Conservation (phyloP, 35 echinoderm and acorn worm genomes). For the Lytechinus pictus region DNA sequence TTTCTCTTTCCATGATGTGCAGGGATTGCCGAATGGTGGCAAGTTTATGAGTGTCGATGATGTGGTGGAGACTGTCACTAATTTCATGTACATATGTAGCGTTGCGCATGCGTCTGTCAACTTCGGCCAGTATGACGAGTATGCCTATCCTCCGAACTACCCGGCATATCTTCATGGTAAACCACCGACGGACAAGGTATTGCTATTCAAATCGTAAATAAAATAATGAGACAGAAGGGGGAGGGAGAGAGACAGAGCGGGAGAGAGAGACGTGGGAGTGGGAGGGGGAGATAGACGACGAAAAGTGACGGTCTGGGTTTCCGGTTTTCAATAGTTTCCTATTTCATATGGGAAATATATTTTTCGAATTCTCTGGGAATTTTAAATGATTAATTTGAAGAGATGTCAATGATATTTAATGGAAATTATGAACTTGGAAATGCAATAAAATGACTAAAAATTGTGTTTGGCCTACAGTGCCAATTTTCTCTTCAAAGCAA, state of each 20-base stretch:
- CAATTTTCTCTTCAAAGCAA: too few relatives aligned
- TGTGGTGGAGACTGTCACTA: slow-evolving; percentile 59
- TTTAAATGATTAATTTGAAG: too few relatives aligned
- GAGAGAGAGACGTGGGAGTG: too few relatives aligned
- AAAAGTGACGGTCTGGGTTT: too few relatives aligned
- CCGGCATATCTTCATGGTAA: slow-evolving; percentile 60
- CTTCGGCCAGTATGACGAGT: slow-evolving; percentile 87
- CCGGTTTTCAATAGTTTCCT: too few relatives aligned
- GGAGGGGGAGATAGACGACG: too few relatives aligned
- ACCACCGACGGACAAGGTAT: slow-evolving; percentile 75
- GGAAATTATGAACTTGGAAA: too few relatives aligned
- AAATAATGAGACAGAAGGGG: not conserved
- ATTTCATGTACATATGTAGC: slow-evolving; percentile 80
- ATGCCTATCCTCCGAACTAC: slow-evolving; percentile 80
- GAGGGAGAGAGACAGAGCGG: not conserved
- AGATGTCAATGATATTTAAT: too few relatives aligned
- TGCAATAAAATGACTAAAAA: too few relatives aligned
- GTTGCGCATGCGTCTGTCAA: slow-evolving; percentile 67
- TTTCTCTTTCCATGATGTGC: not conserved
- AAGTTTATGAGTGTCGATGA: slow-evolving; percentile 67
- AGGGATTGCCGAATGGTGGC: slow-evolving; percentile 76
- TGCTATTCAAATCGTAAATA: not conserved
- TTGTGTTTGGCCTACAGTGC: too few relatives aligned
- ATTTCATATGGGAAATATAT: too few relatives aligned
- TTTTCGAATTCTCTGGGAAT: too few relatives aligned